Evolutionary conservation across 2,797 vertebrate genomes (phyloP).

Genomic region (Oryzias sinensis): DNA sequence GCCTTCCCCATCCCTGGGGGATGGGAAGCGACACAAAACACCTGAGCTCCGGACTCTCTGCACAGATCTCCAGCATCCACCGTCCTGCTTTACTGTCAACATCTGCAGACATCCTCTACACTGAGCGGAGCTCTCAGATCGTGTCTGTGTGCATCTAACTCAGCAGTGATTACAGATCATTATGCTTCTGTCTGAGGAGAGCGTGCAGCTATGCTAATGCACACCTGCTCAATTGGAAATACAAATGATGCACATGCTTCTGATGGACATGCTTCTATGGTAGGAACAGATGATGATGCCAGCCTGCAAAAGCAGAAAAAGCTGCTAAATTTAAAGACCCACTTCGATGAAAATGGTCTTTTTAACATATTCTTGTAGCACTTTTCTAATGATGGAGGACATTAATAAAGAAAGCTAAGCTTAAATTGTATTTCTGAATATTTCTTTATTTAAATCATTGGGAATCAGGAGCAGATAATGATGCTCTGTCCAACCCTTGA

Average conservation of each 20-base stretch:
- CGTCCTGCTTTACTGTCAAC: conserved; percentile 9
- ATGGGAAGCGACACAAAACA: conserved; percentile 41
- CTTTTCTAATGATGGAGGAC: too few relatives aligned
- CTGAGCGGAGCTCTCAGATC: conserved; percentile 19
- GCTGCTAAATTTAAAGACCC: too few relatives aligned
- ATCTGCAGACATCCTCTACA: conserved; percentile 19
- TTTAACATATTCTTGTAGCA: neutral
- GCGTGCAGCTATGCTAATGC: conserved; percentile 42
- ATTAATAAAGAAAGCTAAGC: too few relatives aligned
- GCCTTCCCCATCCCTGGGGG: too few relatives aligned
- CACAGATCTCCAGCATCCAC: conserved; percentile 11
- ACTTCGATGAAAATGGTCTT: neutral
- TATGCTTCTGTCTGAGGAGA: conserved; percentile 34
- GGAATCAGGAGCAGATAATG: too few relatives aligned
- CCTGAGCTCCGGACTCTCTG: conserved; percentile 27
- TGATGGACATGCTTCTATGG: conserved; percentile 4
- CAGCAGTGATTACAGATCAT: conserved; percentile 54
- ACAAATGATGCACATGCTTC: neutral
- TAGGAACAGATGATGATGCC: conserved; percentile 6
- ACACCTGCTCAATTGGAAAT: conserved; percentile 50
- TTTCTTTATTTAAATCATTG: too few relatives aligned
- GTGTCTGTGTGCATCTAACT: conserved; percentile 30
- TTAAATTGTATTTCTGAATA: too few relatives aligned
- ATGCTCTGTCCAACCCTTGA: conserved; percentile 7
- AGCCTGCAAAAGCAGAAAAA: conserved; percentile 3